phyloP scores from a whole-genome alignment of 2,797 vertebrate species.

The Caiman crocodilus region DNA sequence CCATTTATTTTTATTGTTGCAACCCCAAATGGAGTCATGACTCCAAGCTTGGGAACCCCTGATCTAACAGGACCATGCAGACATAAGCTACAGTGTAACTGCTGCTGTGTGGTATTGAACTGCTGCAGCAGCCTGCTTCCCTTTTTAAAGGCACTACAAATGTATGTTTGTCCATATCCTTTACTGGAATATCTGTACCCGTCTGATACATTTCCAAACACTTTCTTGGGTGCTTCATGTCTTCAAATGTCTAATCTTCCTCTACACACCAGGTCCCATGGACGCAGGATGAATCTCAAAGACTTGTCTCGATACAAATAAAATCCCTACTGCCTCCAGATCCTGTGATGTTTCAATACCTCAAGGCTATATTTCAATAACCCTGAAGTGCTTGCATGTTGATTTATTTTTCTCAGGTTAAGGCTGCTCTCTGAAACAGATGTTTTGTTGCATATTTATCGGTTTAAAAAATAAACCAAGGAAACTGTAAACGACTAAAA shows the following conservation, averaged over 20 bases:
- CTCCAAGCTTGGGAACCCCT: too few relatives aligned
- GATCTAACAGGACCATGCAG: too few relatives aligned
- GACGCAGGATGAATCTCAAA: background rate
- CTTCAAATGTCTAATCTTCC: background rate
- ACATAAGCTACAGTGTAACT: too few relatives aligned
- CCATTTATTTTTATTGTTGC: too few relatives aligned
- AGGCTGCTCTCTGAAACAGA: background rate
- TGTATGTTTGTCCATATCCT: background rate
- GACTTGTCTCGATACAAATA: background rate
- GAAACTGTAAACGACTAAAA: background rate
- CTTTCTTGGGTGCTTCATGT: background rate
- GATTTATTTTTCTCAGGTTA: background rate
- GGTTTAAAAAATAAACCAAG: slow-evolving; percentile 3
- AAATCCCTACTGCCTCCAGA: background rate
- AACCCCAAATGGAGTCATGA: too few relatives aligned
- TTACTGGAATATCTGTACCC: background rate
- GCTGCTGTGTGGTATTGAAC: too few relatives aligned
- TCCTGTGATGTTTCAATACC: background rate
- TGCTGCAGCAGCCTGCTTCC: too few relatives aligned
- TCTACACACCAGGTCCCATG: background rate
- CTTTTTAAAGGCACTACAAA: too few relatives aligned
- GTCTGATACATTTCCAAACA: background rate
- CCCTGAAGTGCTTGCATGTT: background rate
- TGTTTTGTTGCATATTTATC: background rate
- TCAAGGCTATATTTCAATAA: too few relatives aligned